Base-by-base conservation (phyloP, 2,888 invertebrate genomes). In the Apodemia mormo region DNA sequence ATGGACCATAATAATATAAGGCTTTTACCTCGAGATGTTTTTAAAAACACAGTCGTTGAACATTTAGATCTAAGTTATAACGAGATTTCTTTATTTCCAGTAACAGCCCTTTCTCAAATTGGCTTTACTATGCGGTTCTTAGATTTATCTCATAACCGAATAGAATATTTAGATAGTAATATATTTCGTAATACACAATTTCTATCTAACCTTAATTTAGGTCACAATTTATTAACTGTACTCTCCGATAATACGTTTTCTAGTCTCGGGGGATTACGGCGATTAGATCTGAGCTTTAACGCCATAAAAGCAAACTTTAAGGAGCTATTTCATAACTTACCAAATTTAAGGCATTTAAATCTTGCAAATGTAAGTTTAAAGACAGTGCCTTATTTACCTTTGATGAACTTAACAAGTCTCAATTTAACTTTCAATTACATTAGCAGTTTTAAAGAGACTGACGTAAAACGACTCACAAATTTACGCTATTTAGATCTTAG, bases 221-320 rank as follows among this genome's bases (percentile, higher is more conserved):
- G 96, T 65, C 94, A 95, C 81, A 98, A 98, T 89, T 96, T 96
- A 80, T 94, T 98, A 73, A 96, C 96, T 29, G 96, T 97, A 74
- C 88, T 98, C 75, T 97, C 97, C 2, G 98, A 98, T 88, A 97
- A 97, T 85, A 97, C 97, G 30, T 98, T 98, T 85, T 96, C 96
- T 37, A 96, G 97, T 81, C 94, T 98, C 69, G 96, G 96, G 65
- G 96, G 96, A 76, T 90, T 97, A 73, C 95, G 97, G 77, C 95
- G 95, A 79, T 92, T 98, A 79, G 97, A 98, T 88, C 93, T 98
- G 67, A 96, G 97, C 77, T 95, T 95, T 76, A 98, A 98, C 90
- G 95, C 95, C 52, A 92, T 98, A 74, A 96, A 97, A 78, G 97
- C 97, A 73, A 97, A 97, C 91, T 96, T 97, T 83, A 97, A 97